These are phyloP conservation scores for Teleogryllus occipitalis DNA, from an alignment of 1,140 invertebrate genomes.

Conservation along the genomic window DNA sequence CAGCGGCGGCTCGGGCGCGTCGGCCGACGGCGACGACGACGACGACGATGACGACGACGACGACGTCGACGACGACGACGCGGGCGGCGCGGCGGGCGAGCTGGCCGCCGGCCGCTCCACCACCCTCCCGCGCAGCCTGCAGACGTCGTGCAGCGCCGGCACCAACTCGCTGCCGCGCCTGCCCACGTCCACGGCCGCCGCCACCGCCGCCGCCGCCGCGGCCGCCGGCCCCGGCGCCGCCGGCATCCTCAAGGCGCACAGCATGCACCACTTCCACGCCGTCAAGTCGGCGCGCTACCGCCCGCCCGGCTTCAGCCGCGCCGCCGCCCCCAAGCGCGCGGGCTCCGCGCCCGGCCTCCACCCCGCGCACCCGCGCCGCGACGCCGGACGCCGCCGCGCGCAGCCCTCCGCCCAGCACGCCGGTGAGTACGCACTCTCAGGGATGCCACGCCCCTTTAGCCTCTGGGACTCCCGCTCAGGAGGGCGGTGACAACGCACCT, in stretches of 20 bases:
- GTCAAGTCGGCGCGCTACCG: slow-evolving; percentile 79
- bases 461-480: too few relatives aligned
- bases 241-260: slow-evolving; percentile 59
- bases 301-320: slow-evolving; percentile 62
- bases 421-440: not conserved
- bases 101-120: slow-evolving; percentile 35
- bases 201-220: slow-evolving; percentile 34
- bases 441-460: not conserved
- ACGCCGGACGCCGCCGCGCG: slow-evolving; percentile 21
- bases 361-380: slow-evolving; percentile 30
- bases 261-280: slow-evolving; percentile 51
- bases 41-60: slow-evolving; percentile 46
- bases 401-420: slow-evolving; percentile 5
- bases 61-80: slow-evolving; percentile 50
- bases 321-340: slow-evolving; percentile 52
- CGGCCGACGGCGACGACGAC: slow-evolving; percentile 56
- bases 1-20: slow-evolving; percentile 41
- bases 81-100: slow-evolving; percentile 37
- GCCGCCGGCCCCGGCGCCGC: slow-evolving; percentile 35
- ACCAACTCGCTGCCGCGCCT: slow-evolving; percentile 67
- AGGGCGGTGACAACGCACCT: too few relatives aligned
- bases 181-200: slow-evolving; percentile 49
- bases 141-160: slow-evolving; percentile 43
- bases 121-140: slow-evolving; percentile 55
- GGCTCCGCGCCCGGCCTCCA: slow-evolving; percentile 63